Evolutionary conservation across 2,888 invertebrate genomes (phyloP), one percentile per base, ranked within the genome.

Genomic region (Hirudinaria manillensis): DNA sequence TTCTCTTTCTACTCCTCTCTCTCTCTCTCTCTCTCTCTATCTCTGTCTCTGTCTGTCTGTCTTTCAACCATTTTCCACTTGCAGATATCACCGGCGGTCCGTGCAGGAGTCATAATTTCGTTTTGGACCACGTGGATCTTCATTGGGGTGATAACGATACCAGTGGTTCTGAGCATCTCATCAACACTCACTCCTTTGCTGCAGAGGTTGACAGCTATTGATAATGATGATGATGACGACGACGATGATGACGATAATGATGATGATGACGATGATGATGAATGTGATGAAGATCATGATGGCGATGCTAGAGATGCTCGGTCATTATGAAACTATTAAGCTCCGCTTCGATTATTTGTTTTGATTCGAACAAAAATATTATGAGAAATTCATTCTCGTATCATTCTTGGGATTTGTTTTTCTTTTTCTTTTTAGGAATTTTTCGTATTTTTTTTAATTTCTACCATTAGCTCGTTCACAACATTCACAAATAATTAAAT

Each of bases 41-140:
- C n/a, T n/a, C n/a, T n/a, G n/a, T n/a, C n/a, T n/a, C n/a, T 53
- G 13, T 53, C 21, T 16, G 21, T 53, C 53, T 16, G 13, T 16
- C 13, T 16, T 53, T 53, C 53, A 53, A 53, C 21, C 29, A 10
- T 27, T 27, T 19, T 51, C 3, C 13, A 45, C 0, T 66, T 45
- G 2, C 79, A 83, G 83, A 77, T 32, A 71, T 83, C 72, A 77
- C 74, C 7, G 95, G 95, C n/a, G 95, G 95, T 6, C 95, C 95
- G 0, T 87, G 95, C 74, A 76, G 38, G 53, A 78, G 77, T 68
- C 87, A 89, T 75, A 90, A 90, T 78, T 95, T 93, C 86, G 90
- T 90, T n/a, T 34, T 95, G 77, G 91, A 92, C 83, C 95, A 96
- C 85, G 94, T 94, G 87, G 95, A 96, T 84, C 92, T 93, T 81